Evolutionary conservation across 2,797 vertebrate genomes (phyloP).

Genomic region (Denticeps clupeoides): DNA sequence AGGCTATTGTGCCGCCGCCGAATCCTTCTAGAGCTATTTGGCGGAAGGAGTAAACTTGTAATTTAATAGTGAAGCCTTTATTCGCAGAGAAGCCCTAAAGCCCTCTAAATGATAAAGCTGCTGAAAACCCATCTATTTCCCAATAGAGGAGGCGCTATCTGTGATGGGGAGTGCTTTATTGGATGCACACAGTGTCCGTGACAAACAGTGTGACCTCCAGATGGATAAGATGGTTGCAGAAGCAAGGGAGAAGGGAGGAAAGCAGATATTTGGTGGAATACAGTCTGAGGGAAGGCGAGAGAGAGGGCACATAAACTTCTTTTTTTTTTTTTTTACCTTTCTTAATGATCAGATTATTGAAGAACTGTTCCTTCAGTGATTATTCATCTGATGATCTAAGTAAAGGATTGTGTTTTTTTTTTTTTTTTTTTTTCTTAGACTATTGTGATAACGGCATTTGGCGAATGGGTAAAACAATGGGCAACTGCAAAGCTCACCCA

Average conservation of each 20-base stretch:
- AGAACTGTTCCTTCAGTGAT: too few species aligned
- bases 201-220: slow-evolving; percentile 35
- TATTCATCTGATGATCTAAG: too few species aligned
- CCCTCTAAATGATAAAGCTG: slow-evolving; percentile 38
- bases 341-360: background rate
- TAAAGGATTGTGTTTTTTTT: too few species aligned
- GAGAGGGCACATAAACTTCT: slow-evolving; percentile 1
- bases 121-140: slow-evolving; percentile 39
- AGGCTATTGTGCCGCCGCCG: slow-evolving; percentile 31
- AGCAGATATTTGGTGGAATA: slow-evolving; percentile 28
- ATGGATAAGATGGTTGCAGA: slow-evolving; percentile 32
- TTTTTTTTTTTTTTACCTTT: background rate
- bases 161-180: slow-evolving; percentile 35
- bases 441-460: background rate
- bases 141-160: slow-evolving; percentile 31
- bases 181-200: slow-evolving; percentile 28
- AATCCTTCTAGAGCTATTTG: slow-evolving; percentile 40
- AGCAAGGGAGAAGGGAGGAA: slow-evolving; percentile 14
- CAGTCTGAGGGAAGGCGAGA: slow-evolving; percentile 28
- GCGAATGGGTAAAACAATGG: background rate
- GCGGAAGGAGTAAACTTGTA: slow-evolving; percentile 34
- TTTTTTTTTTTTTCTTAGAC: too few species aligned
- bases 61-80: slow-evolving; percentile 32
- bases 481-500: background rate
- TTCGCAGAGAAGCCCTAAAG: slow-evolving; percentile 36